Base-by-base conservation (phyloP, 2,797 vertebrate species). In the Yasuhikotakia modesta region DNA sequence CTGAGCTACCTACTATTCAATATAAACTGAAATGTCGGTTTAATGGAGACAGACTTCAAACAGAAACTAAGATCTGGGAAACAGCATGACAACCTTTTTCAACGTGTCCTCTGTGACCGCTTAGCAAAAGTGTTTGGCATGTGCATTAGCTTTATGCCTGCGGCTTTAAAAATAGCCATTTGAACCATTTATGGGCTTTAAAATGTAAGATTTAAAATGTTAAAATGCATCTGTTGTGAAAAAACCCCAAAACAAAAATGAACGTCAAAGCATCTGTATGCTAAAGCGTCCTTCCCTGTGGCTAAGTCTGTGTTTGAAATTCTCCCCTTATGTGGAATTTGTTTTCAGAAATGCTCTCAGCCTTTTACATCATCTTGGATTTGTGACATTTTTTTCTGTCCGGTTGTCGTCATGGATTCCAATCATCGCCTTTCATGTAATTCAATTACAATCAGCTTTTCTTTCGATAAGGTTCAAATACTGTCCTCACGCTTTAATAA, bases 31-130 rank as follows among this genome's bases (percentile, higher is more conserved):
- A 48, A 19, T 43, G 68, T 30, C 24, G 1, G 76, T 71, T 27
- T 55, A 65, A 71, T 61, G 10, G 32, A 64, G 48, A 27, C 45
- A 30, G 60, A 39, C 46, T 70, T 64, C 32, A 71, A 71, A 65
- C 19, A 13, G 50, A 45, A 43, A 17, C 45, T 21, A 77, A 77
- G 57, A 72, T 71, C 68, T 71, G 12, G 58, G 27, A 65, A 78
- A 65, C 58, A 78, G 76, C 68, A 78, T 64, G 76, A 70, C 68
- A 53, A 70, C 57, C 57, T 21, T 70, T 78, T 78, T 78, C n/a
- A 63, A 63, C 35, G 30, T 70, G 58, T 55, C 76, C 76, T 78
- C 64, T 30, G 43, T 52, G 68, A 78, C 58, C 12, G 30, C 27
- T 61, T 19, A 39, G 55, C 66, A 60, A 70, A 43, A 70, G 30